Base-by-base conservation (phyloP, 2,797 vertebrate species). In the Rhyacichthys aspro region DNA sequence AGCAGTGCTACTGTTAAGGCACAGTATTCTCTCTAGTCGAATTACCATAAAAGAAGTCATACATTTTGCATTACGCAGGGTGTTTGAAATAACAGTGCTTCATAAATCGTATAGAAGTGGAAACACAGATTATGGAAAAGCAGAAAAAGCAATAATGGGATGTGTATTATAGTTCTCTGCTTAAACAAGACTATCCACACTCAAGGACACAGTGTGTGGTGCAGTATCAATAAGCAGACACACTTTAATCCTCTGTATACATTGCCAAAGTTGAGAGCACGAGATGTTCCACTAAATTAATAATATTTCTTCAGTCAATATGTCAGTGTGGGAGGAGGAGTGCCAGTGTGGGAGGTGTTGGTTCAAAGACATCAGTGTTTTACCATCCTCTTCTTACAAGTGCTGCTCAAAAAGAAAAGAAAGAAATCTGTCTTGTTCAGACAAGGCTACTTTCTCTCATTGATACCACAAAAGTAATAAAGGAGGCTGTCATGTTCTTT, bases 21-120 rank as follows among this genome's bases (percentile, higher is more conserved):
- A 46, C 38, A 47, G 7, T 52, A 52, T 63, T 39, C 28, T 54
- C 48, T 28, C 41, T 7, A 23, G 66, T 12, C 59, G 69, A 42
- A 41, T 48, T 42, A 57, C 33, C 12, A 49, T 28, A 55, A 72
- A 16, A 66, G 42, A 61, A 36, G 37, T 68, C 43, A 55, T 53
- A 48, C 55, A 64, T 74, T 72, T 68, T 68, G 46, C 46, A 70
- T 74, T 34, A 66, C 37, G 42, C 38, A 0, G 10, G 54, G 64
- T 28, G 43, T 33, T 19, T 61, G 37, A 55, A 65, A 36, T 54
- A 45, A 62, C 42, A 63, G 15, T 11, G 4, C 33, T 15, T 9
- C 4, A 32, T 28, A 28, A 9, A 34, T 9, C n/a, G n/a, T 37
- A 38, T 7, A 42, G 32, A 63, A 14, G 18, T 14, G 9, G 7